Base-by-base conservation (phyloP, 2,113 vertebrate genomes). In the Oncorhynchus mykiss region DNA sequence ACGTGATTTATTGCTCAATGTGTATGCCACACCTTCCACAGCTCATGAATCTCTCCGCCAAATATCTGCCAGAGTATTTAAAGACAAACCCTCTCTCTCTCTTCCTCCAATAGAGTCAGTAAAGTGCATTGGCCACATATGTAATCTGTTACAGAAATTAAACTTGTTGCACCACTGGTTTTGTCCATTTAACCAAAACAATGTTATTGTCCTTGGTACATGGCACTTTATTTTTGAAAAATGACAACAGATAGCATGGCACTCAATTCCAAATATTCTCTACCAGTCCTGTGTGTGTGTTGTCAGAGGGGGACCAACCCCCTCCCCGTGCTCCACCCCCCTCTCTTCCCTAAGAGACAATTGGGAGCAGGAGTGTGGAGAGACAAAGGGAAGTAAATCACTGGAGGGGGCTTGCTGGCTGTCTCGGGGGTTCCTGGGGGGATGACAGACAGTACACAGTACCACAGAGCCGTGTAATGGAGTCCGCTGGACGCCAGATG, bases 1-100 rank as follows among this genome's bases (percentile, higher is more conserved):
- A 54, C 69, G 45, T 81, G 34, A 78, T 87, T 85, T 77, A 72
- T 78, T 64, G 71, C 25, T 45, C 78, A 48, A 80, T 85, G 65
- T 73, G 68, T 76, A 75, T 65, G 78, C 88, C 76, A 84, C 84
- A 81, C 78, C 74, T 75, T 81, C 67, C 75, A 62, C 82, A 69
- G 72, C 75, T 79, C 77, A 25, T 91, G 87, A 90, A 91, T 92
- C 87, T 84, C 57, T 60, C 54, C 9, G 54, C 84, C 49, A 84
- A 90, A 88, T 82, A 90, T 80, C 20, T 65, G 54, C 27, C 62
- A 13, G 71, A 59, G 78, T 85, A 82, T 89, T 87, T 88, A 51
- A 75, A 87, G 86, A 82, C 24, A 16, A 71, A 62, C 70, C 70
- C 45, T 75, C 62, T 73, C 72, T 14, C 62, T 18, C 27, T 29